Percentiles rank a stretch among this genome's conserved stretches.
phyloP scores from a whole-genome alignment of 2,888 invertebrate species.

The Drosophila koepferae region DNA sequence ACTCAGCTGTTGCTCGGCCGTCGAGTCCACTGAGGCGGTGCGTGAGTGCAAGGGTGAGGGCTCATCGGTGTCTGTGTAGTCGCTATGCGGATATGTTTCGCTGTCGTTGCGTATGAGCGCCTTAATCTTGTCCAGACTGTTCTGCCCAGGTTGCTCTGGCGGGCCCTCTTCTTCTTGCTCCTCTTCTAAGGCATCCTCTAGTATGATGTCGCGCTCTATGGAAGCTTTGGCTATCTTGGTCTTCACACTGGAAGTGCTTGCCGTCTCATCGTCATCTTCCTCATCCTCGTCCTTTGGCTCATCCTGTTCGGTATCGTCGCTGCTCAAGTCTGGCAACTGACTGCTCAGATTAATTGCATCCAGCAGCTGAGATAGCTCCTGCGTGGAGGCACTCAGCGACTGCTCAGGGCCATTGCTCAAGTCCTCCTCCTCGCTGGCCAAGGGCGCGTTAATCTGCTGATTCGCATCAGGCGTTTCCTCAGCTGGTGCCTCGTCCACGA shows the following conservation, averaged over 20 bases:
- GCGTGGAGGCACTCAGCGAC: constrained; percentile 52
- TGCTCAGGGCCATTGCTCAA: constrained; percentile 26
- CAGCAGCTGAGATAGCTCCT: constrained; percentile 52
- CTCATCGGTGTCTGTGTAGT: constrained; percentile 64
- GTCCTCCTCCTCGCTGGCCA: constrained; percentile 68
- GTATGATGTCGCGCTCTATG: constrained; percentile 67
- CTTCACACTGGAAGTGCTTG: constrained; percentile 67
- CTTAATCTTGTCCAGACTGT: constrained; percentile 64
- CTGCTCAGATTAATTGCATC: constrained; percentile 58
- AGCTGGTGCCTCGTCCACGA: constrained; percentile 51
- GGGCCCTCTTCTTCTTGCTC: constrained; percentile 8
- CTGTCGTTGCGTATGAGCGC: constrained; percentile 70
- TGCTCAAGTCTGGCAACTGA: constrained; percentile 52
- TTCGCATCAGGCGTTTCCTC: not conserved
- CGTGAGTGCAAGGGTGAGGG: constrained; percentile 66
- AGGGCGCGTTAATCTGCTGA: constrained; percentile 37
- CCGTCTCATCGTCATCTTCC: constrained; percentile 63
- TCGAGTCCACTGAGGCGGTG: constrained; percentile 66
- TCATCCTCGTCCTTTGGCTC: constrained; percentile 28
- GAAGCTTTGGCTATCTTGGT: constrained; percentile 74
- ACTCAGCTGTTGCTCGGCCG: constrained; percentile 30
- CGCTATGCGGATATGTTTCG: constrained; percentile 73
- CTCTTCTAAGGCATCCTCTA: constrained; percentile 45
- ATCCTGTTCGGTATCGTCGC: constrained; percentile 35
- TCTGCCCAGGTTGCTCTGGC: not conserved